A percentile compares a stretch with the other conserved stretches of the same genome.
Evolutionary conservation across 2,797 vertebrate genomes (phyloP).

Genomic region (Enteromius unitaeniatus): DNA sequence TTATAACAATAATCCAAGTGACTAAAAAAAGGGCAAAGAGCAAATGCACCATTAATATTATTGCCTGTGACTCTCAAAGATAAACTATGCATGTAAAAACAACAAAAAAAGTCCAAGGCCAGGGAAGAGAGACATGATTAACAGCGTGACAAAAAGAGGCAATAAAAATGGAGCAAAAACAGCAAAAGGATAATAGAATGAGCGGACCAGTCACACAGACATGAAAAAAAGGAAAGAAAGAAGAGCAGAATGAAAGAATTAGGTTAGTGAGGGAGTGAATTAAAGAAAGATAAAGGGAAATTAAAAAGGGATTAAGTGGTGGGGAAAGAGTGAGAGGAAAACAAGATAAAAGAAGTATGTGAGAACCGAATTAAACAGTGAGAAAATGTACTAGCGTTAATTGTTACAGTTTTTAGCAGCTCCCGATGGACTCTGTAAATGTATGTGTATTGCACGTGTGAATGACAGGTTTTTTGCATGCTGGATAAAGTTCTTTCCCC

Average conservation of each 20-base stretch:
- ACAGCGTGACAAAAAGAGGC: not conserved
- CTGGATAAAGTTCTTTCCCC: conserved; percentile 1
- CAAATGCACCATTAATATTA: not conserved
- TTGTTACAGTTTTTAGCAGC: conserved; percentile 6
- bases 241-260: not conserved
- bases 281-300: not conserved
- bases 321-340: not conserved
- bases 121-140: not conserved
- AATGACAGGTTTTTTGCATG: not conserved
- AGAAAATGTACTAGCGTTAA: not conserved
- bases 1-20: not conserved
- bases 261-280: conserved; percentile 2
- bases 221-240: not conserved
- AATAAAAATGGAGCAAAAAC: not conserved
- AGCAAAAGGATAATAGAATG: not conserved
- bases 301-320: conserved; percentile 14
- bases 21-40: not conserved
- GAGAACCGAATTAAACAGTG: conserved; percentile 11
- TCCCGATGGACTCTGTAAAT: not conserved
- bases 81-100: not conserved
- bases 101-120: not conserved
- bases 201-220: not conserved
- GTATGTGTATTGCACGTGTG: not conserved
- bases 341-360: not conserved
- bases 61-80: not conserved